Conservation (phyloP, 2,113 vertebrate species). For the Psilopogon haemacephalus region DNA sequence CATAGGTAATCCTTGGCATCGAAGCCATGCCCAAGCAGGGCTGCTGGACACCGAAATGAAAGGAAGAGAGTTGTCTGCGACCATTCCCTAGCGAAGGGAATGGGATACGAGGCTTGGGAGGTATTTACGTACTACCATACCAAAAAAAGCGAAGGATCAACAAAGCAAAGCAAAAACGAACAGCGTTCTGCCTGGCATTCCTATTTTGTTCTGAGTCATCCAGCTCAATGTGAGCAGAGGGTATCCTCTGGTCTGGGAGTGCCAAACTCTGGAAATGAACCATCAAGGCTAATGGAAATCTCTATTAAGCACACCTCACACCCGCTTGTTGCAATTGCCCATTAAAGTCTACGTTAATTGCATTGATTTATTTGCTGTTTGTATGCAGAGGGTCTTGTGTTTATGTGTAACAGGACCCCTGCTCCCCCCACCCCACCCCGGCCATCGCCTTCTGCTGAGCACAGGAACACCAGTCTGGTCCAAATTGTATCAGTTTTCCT, state of each 20-base stretch:
- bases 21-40: neutral
- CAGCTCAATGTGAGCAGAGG: neutral
- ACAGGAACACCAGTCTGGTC: neutral
- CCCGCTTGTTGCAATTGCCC: neutral
- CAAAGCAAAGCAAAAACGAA: neutral
- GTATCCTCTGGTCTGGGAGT: neutral
- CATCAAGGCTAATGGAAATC: neutral
- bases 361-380: slow-evolving; percentile 9
- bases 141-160: neutral
- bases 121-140: neutral
- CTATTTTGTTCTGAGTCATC: neutral
- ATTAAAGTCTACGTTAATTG: neutral
- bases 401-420: neutral
- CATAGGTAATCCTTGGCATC: neutral
- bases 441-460: neutral
- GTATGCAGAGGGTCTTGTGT: neutral
- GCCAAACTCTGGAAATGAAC: neutral
- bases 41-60: neutral
- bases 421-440: too few species aligned
- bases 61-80: neutral
- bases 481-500: neutral
- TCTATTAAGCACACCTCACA: neutral
- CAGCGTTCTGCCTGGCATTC: neutral
- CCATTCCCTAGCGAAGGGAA: neutral
- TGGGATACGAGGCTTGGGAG: neutral